Base-by-base conservation (phyloP, 2,113 vertebrate genomes). In the Oophaga pumilio region DNA sequence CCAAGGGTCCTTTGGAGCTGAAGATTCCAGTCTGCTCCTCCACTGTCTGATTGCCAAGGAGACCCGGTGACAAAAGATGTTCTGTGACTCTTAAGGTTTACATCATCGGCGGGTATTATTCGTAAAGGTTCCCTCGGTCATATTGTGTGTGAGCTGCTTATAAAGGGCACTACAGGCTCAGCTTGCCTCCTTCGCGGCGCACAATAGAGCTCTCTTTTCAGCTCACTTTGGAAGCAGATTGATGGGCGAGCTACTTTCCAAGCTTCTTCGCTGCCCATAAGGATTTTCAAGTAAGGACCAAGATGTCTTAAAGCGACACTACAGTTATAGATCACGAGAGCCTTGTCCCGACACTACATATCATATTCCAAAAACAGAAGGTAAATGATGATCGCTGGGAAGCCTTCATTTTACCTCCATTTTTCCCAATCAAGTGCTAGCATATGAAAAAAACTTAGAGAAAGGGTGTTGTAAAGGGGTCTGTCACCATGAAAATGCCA, bases 11-110 rank as follows among this genome's bases (percentile, higher is more conserved):
- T 64, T 76, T 83, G 52, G 69, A 81, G 64, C 78, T 50, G n/a
- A 79, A 71, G 66, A 87, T 82, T 87, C 86, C 86, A 87, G 53
- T n/a, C 86, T 87, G 77, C 56, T 33, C 68, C 71, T 82, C 68
- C 56, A 83, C 56, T 86, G 76, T 86, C 76, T 74, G 13, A 87
- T 87, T 13, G 57, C 86, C 86, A 87, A 87, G 86, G 86, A 82
- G 68, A 87, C 86, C 57, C 22, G 43, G 5, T 17, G 57, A 87
- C 86, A 87, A 87, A 83, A 76, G 86, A 28, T 53, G 33, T 57
- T 87, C 69, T 82, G 53, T 76, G 53, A 43, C 79, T 76, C 57
- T n/a, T 62, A 28, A 83, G 57, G 79, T 74, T 87, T 74, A 82
- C 86, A 87, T 87, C 86, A 83, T 76, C 68, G 62, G 6, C 28